These are phyloP conservation scores for Stigmatopora argus DNA, from an alignment of 2,113 vertebrate genomes.

Conservation along the genomic window DNA sequence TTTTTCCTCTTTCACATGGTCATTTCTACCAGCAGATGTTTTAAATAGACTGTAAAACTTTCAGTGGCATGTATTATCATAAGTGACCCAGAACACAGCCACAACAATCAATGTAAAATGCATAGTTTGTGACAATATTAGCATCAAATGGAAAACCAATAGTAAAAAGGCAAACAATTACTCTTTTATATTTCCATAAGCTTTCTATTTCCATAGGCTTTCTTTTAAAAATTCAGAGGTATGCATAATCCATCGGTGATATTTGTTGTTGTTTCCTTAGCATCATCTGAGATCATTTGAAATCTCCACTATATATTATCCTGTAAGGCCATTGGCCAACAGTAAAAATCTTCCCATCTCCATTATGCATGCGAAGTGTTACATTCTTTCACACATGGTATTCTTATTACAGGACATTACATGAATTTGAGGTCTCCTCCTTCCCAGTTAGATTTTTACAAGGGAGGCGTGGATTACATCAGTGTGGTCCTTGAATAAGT, in stretches of 20 bases:
- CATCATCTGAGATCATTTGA: background rate
- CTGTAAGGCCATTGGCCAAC: background rate
- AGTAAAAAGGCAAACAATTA: no score
- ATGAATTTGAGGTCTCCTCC: constrained; percentile 22
- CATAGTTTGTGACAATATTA: no score
- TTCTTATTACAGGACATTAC: constrained; percentile 10
- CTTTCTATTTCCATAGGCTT: no score
- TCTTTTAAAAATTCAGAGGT: background rate
- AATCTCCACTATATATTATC: background rate
- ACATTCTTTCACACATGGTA: background rate
- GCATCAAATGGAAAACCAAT: no score
- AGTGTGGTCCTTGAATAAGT: constrained; percentile 58
- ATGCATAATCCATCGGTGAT: background rate
- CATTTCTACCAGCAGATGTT: no score
- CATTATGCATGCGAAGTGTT: background rate
- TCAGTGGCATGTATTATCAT: no score
- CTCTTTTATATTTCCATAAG: no score
- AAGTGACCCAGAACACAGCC: no score
- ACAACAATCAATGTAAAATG: no score
- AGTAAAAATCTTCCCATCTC: background rate
- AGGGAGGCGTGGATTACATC: constrained; percentile 52
- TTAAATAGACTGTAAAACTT: no score
- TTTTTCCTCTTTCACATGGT: no score
- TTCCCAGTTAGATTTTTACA: constrained; percentile 33
- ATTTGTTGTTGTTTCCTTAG: background rate